phyloP scores from a whole-genome alignment of 2,113 vertebrate genomes.

The Callipepla californica region DNA sequence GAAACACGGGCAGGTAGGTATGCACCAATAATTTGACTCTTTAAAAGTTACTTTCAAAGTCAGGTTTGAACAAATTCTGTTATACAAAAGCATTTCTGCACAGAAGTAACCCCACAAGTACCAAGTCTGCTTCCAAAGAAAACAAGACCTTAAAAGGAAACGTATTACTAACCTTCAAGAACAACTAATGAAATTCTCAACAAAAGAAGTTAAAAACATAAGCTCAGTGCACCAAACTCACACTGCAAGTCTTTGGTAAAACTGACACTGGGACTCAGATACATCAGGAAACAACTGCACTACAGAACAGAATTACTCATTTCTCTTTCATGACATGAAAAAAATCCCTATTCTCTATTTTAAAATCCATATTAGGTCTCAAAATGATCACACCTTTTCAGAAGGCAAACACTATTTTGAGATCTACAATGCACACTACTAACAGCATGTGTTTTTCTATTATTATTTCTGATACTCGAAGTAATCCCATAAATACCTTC shows the following conservation, averaged over 20 bases:
- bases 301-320: background rate
- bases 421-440: background rate
- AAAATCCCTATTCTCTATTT: background rate
- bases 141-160: background rate
- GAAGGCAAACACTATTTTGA: background rate
- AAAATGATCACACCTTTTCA: background rate
- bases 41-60: background rate
- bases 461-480: background rate
- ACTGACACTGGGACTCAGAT: background rate
- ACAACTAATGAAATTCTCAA: background rate
- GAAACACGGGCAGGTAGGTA: background rate
- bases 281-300: background rate
- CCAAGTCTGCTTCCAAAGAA: background rate
- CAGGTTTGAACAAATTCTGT: background rate
- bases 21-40: background rate
- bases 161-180: background rate
- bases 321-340: background rate
- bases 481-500: constrained; percentile 83
- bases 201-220: background rate
- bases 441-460: background rate
- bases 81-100: background rate
- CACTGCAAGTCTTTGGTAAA: background rate
- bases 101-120: background rate
- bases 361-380: background rate
- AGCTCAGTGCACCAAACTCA: background rate